A percentile compares a stretch with the other conserved stretches of the same genome.
Evolutionary conservation across 2,888 invertebrate species (phyloP).

Genomic region (Acleris cristana): DNA sequence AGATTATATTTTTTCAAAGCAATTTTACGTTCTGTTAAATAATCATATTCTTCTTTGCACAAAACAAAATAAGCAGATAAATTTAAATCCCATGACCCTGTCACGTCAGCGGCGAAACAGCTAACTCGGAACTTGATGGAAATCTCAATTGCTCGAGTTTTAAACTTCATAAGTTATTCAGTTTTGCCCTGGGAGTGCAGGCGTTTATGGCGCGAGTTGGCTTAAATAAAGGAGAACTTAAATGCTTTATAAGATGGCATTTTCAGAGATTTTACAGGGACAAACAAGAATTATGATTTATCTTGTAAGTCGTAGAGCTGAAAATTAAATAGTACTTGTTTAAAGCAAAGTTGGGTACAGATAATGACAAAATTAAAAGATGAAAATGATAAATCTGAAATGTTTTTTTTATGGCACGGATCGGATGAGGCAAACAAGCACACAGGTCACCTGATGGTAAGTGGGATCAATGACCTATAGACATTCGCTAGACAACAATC

Average conservation of each 20-base stretch:
- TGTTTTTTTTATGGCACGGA: too few species aligned
- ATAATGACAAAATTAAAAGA: too few species aligned
- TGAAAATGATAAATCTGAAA: too few species aligned
- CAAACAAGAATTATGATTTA: not conserved
- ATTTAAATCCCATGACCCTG: slow-evolving; percentile 4
- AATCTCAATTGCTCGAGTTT: slow-evolving; percentile 45
- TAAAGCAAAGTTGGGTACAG: too few species aligned
- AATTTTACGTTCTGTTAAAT: too few species aligned
- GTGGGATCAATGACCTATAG: too few species aligned
- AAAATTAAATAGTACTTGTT: too few species aligned
- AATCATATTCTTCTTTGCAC: not conserved
- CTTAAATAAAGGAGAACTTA: slow-evolving; percentile 30
- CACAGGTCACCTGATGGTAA: too few species aligned
- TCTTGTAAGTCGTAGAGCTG: not conserved
- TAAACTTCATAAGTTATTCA: slow-evolving; percentile 46
- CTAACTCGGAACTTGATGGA: slow-evolving; percentile 44
- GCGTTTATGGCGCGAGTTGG: slow-evolving; percentile 43
- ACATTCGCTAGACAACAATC: too few species aligned
- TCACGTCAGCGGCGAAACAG: slow-evolving; percentile 30
- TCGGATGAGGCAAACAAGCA: too few species aligned
- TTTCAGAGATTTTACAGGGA: slow-evolving; percentile 7
- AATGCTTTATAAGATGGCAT: slow-evolving; percentile 29
- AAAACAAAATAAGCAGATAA: not conserved
- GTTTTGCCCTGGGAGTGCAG: slow-evolving; percentile 42
- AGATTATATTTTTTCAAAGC: too few species aligned